A percentile compares a stretch with the other conserved stretches of the same genome.
Conservation (phyloP, 64 coral and sea anemone genomes). For the Stichodactyla helianthus region DNA sequence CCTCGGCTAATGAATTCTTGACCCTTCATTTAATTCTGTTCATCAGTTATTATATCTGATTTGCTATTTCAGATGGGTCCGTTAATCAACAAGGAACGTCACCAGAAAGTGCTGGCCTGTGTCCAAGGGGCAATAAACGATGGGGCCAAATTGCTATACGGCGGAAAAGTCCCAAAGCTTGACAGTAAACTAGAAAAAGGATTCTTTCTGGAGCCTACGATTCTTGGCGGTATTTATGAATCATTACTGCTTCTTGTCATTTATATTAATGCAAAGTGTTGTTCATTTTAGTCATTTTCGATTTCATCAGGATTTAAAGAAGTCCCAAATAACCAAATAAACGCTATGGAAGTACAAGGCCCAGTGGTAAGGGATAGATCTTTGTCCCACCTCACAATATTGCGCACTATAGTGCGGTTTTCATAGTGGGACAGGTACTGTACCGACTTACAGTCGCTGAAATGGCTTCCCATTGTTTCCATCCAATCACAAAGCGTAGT, state of each 20-base stretch:
- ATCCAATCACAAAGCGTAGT: too few relatives aligned
- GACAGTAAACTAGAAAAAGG: slow-evolving; percentile 55
- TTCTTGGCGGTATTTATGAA: slow-evolving; percentile 41
- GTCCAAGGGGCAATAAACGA: slow-evolving; percentile 60
- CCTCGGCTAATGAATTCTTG: too few relatives aligned
- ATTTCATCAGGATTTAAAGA: slow-evolving; percentile 35
- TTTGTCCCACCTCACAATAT: too few relatives aligned
- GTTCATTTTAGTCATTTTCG: background rate
- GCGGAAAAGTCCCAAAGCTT: slow-evolving; percentile 44
- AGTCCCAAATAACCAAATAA: slow-evolving; percentile 10
- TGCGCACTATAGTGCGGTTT: too few relatives aligned
- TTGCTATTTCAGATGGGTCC: slow-evolving; percentile 34
- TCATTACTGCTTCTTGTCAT: background rate
- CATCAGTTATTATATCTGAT: background rate
- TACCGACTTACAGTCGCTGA: too few relatives aligned
- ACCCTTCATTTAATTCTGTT: background rate
- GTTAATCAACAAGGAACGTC: slow-evolving; percentile 44
- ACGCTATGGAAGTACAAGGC: slow-evolving; percentile 47
- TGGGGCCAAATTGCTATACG: slow-evolving; percentile 32
- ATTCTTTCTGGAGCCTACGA: slow-evolving; percentile 42
- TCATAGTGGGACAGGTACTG: too few relatives aligned
- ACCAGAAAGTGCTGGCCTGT: slow-evolving; percentile 18
- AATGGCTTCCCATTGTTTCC: too few relatives aligned
- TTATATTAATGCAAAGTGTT: background rate
- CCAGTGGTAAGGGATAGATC: slow-evolving; percentile 39